Evolutionary conservation across 2,797 vertebrate species (phyloP), one percentile per base, ranked within the genome.

Genomic region (Galago senegalensis): DNA sequence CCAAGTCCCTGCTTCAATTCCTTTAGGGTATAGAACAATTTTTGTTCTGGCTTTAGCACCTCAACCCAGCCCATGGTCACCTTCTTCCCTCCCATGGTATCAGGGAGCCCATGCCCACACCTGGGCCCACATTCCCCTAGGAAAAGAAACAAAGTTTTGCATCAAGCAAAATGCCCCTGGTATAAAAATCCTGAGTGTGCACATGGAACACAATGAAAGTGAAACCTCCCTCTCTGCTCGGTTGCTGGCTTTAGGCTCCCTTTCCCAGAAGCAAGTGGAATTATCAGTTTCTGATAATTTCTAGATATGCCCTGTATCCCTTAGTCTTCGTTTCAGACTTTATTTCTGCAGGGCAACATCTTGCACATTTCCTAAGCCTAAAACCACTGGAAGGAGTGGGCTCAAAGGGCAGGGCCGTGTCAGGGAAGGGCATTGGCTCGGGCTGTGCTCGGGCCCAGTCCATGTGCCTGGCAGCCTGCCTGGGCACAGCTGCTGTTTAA

Each of bases 191-290:
- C 56, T 53, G 8, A 77, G 31, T 40, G 8, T 34, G 7, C 34
- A 7, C 14, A 2, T 10, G 13, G 43, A 2, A 10, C 0, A 10
- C 1, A 2, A 31, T 2, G 31, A 31, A 25, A 18, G 18, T 0
- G 16, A 31, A 4, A 0, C 25, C 70, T 40, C 80, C 12, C 8
- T 29, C 21, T 20, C 21, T 9, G 49, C 46, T 0, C 0, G 4
- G 29, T 23, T n/a, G 4, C 70, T 10, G 5, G 70, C 25, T 9
- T 27, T 56, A 0, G 1, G 58, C 18, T 56, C 31, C 8, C 31
- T n/a, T 9, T 63, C 70, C 34, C 8, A 2, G 31, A 34, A 25
- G 40, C 31, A 10, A 5, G n/a, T n/a, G 13, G n/a, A 2, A 0
- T 12, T 1, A 16, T 13, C 1, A 16, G 25, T 7, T 31, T 73